A percentile compares a stretch with the other conserved stretches of the same genome.
Evolutionary conservation across 2,113 vertebrate genomes (phyloP).

Genomic region (Barnardius zonarius): DNA sequence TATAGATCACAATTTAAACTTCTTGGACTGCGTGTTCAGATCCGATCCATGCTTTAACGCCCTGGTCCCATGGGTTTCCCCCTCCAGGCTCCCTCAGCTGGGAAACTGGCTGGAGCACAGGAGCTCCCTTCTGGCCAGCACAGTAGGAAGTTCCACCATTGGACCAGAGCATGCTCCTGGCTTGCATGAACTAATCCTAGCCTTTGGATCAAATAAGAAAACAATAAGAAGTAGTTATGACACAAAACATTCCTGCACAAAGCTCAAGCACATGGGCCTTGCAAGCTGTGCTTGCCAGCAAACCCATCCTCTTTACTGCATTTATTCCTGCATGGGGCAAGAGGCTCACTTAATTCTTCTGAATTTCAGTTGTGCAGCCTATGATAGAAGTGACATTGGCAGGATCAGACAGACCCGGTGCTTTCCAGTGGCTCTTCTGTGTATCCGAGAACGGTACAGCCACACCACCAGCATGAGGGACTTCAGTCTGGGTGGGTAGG

Average conservation of each 20-base stretch:
- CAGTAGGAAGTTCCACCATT: not conserved
- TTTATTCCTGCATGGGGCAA: not conserved
- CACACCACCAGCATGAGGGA: fast-evolving
- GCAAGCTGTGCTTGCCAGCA: not conserved
- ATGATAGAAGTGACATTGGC: not conserved
- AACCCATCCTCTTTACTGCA: not conserved
- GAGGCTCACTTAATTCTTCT: not conserved
- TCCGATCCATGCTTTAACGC: not conserved
- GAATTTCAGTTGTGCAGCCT: not conserved
- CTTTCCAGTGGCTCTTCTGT: not conserved
- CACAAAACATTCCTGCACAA: not conserved
- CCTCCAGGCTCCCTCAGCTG: not conserved
- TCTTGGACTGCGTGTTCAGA: not conserved
- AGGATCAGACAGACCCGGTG: not conserved
- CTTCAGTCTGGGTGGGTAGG: not conserved
- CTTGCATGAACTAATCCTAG: not conserved
- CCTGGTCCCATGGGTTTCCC: not conserved
- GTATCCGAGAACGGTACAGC: not conserved
- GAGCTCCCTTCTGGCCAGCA: not conserved
- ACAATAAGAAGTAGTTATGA: not conserved
- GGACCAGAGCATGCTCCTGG: not conserved
- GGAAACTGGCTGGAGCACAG: not conserved
- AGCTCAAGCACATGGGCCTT: not conserved
- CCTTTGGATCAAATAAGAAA: not conserved
- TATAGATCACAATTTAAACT: not conserved